These are phyloP conservation scores for Oreochromis mossambicus DNA, from an alignment of 2,797 vertebrate species.

Conservation along the genomic window DNA sequence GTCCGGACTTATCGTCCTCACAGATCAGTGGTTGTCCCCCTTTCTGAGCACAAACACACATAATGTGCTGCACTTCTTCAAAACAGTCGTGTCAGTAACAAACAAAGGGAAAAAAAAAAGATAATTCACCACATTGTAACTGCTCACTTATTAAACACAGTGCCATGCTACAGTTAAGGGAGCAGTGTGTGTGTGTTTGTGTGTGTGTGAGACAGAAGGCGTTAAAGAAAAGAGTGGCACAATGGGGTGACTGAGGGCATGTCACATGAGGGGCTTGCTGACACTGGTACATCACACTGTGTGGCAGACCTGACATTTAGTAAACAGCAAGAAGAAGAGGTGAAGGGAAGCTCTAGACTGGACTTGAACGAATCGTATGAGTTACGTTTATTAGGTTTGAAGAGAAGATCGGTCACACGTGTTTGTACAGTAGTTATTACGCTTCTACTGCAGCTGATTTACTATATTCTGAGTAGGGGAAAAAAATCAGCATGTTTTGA, in stretches of 20 bases:
- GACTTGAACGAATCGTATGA: not conserved
- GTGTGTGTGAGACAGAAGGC: not conserved
- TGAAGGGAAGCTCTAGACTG: not conserved
- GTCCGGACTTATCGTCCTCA: not conserved
- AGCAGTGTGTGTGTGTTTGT: not conserved
- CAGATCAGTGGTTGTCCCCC: constrained; percentile 1
- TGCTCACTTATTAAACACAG: not conserved
- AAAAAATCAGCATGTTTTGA: not conserved
- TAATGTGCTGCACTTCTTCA: not conserved
- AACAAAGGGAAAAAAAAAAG: not conserved
- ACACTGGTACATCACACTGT: not conserved
- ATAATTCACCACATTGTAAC: constrained; percentile 1
- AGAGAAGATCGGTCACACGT: not conserved
- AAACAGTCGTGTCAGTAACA: not conserved
- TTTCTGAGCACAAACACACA: not conserved
- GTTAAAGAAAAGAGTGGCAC: not conserved
- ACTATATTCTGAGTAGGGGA: not conserved
- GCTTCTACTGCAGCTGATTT: not conserved
- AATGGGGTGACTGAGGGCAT: not conserved
- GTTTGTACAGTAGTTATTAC: not conserved
- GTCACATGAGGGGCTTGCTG: not conserved
- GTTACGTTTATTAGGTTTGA: not conserved
- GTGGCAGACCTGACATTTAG: not conserved
- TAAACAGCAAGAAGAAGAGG: not conserved
- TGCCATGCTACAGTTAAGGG: not conserved